phyloP scores from a whole-genome alignment of 1,140 invertebrate genomes.

The Lepidurus arcticus region DNA sequence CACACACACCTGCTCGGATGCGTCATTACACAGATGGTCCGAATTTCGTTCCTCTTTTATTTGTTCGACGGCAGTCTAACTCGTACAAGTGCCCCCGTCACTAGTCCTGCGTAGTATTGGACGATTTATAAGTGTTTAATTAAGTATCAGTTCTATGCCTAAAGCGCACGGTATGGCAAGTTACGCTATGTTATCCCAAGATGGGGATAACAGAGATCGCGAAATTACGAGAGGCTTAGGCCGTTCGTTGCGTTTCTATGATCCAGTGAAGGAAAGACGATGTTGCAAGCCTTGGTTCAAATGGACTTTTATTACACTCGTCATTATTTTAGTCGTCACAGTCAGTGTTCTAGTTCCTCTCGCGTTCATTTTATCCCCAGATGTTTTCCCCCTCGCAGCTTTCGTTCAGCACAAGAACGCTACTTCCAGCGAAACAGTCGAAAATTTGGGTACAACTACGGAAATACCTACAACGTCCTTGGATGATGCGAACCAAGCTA shows the following conservation, averaged over 20 bases:
- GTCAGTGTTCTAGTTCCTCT: neutral
- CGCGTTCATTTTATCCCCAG: slow-evolving; percentile 5
- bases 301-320: neutral
- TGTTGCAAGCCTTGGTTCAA: slow-evolving; percentile 3
- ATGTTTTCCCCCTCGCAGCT: neutral
- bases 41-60: neutral
- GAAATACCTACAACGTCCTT: neutral
- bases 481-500: neutral
- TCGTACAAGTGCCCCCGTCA: neutral
- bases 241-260: neutral
- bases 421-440: neutral
- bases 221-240: slow-evolving; percentile 11
- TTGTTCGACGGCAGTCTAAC: neutral
- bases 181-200: slow-evolving; percentile 8
- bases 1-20: slow-evolving; percentile 6
- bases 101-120: neutral
- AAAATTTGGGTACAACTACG: neutral
- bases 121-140: neutral
- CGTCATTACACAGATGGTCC: slow-evolving; percentile 10
- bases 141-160: neutral
- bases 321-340: neutral
- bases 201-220: neutral
- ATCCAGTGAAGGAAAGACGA: neutral
- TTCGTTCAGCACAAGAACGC: neutral
- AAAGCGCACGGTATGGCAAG: neutral